Conservation (phyloP, 2,113 vertebrate species). For the Pyrgilauda ruficollis region DNA sequence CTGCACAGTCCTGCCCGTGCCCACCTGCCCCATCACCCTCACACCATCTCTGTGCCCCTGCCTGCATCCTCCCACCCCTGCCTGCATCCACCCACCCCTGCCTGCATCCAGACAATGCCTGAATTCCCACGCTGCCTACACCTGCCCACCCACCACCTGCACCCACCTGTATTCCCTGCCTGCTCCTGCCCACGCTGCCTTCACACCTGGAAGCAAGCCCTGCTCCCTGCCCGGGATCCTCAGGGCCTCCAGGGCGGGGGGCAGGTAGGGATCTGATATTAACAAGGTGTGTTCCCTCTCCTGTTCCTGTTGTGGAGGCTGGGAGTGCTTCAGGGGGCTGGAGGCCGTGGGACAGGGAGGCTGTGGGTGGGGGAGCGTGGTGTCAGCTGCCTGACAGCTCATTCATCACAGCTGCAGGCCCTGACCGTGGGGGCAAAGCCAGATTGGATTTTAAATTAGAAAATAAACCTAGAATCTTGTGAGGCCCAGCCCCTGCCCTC, state of each 20-base stretch:
- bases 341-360: neutral
- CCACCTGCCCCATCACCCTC: neutral
- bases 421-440: conserved; percentile 37
- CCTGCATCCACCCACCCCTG: neutral
- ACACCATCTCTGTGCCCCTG: neutral
- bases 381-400: conserved; percentile 18
- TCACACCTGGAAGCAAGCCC: neutral
- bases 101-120: neutral
- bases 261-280: neutral
- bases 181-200: neutral
- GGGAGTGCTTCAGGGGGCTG: neutral
- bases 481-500: neutral
- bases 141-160: neutral
- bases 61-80: neutral
- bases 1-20: neutral
- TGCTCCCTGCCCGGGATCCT: neutral
- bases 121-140: neutral
- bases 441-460: conserved; percentile 78
- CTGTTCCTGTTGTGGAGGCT: too few relatives aligned
- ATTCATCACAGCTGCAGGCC: conserved; percentile 67
- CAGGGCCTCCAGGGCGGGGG: neutral
- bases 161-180: neutral
- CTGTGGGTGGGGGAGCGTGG: neutral
- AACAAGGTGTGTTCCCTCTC: fast-evolving
- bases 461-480: neutral